Conservation (phyloP, 2,888 invertebrate species). For the Anarsia innoxiella region DNA sequence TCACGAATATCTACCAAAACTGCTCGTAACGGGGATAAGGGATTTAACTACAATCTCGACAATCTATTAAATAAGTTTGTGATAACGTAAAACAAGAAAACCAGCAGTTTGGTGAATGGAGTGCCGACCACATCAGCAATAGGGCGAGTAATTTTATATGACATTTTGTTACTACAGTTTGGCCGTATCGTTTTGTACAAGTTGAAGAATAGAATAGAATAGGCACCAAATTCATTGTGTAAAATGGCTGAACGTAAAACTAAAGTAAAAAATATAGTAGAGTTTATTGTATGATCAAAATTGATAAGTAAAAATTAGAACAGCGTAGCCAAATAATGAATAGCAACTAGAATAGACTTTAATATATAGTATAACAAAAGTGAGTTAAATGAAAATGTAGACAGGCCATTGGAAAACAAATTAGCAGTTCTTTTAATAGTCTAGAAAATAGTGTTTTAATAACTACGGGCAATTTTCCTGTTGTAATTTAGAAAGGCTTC, state of each 20-base stretch:
- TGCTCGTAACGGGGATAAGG: constrained; percentile 40
- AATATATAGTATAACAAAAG: constrained; percentile 39
- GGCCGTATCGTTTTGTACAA: constrained; percentile 32
- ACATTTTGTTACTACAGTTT: constrained; percentile 52
- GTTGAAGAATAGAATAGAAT: constrained; percentile 61
- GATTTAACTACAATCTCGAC: constrained; percentile 33
- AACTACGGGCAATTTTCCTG: constrained; percentile 50
- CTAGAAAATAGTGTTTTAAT: constrained; percentile 46
- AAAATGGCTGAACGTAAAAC: constrained; percentile 40
- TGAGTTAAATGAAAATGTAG: constrained; percentile 45
- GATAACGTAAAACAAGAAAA: constrained; percentile 42
- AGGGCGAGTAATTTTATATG: constrained; percentile 72
- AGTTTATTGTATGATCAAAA: constrained; percentile 34
- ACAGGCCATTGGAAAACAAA: constrained; percentile 47
- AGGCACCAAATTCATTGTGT: constrained; percentile 43
- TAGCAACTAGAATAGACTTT: constrained; percentile 59
- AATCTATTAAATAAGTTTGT: constrained; percentile 33
- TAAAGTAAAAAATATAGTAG: constrained; percentile 57
- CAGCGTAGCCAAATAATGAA: constrained; percentile 39
- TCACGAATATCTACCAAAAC: constrained; percentile 25
- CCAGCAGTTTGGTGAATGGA: constrained; percentile 52
- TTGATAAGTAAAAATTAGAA: constrained; percentile 48
- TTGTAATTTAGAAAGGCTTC: constrained; percentile 59
- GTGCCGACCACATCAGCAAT: constrained; percentile 52
- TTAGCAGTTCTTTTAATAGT: constrained; percentile 51